These are phyloP conservation scores for Gallinago stenura DNA, from an alignment of 2,797 vertebrate species.

Conservation along the genomic window DNA sequence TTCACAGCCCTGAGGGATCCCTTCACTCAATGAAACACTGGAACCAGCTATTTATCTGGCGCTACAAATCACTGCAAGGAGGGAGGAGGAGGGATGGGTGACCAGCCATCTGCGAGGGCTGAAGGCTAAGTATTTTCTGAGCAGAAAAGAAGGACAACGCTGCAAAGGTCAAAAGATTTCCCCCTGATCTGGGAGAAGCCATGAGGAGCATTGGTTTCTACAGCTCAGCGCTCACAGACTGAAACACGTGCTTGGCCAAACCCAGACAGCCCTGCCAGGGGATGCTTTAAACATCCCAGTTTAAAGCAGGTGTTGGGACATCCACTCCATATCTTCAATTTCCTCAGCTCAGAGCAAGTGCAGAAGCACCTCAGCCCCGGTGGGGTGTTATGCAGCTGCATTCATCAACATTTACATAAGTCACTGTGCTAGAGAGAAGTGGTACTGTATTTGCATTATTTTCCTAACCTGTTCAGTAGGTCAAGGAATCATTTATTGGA, in stretches of 20 bases:
- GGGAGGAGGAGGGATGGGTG: background rate
- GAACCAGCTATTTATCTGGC: background rate
- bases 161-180: background rate
- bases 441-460: background rate
- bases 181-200: background rate
- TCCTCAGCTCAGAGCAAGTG: background rate
- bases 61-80: background rate
- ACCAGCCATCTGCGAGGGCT: background rate
- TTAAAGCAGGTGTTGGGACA: background rate
- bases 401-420: background rate
- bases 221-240: background rate
- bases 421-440: background rate
- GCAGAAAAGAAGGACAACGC: background rate
- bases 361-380: background rate
- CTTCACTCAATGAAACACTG: background rate
- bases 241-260: background rate
- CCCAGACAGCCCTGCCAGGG: background rate
- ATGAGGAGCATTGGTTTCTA: background rate
- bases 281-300: background rate
- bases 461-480: background rate
- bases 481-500: conserved; percentile 14
- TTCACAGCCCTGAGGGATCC: background rate
- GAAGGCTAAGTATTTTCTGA: background rate
- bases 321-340: background rate
- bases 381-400: background rate